Conservation (phyloP, 2,888 invertebrate genomes). For the Cantharis flavilabris region DNA sequence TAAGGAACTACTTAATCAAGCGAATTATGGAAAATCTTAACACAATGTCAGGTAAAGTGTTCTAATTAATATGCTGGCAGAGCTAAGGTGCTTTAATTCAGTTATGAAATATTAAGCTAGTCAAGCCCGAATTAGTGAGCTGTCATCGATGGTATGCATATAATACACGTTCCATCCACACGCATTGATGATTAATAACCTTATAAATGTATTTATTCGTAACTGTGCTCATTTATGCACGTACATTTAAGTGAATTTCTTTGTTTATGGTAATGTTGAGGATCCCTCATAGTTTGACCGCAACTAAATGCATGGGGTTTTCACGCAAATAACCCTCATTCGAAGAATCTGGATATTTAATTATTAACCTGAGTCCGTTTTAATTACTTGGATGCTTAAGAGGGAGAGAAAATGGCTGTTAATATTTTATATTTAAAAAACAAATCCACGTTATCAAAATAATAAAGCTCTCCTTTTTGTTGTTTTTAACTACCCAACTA, state of each 20-base stretch:
- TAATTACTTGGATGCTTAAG: conserved; percentile 15
- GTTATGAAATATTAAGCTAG: conserved; percentile 53
- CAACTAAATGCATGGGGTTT: conserved; percentile 22
- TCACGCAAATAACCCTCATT: conserved; percentile 29
- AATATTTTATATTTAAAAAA: background rate
- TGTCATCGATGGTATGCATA: conserved; percentile 44
- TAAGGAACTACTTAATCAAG: conserved; percentile 50
- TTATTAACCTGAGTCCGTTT: conserved; percentile 19
- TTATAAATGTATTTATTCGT: conserved; percentile 46
- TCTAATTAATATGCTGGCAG: conserved; percentile 51
- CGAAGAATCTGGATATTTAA: conserved; percentile 22
- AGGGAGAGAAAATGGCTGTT: background rate
- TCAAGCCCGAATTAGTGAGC: conserved; percentile 47
- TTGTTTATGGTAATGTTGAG: conserved; percentile 44
- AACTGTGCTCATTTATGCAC: conserved; percentile 40
- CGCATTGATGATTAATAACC: conserved; percentile 46
- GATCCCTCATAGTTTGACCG: conserved; percentile 30
- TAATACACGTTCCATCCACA: conserved; percentile 42
- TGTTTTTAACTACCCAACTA: background rate
- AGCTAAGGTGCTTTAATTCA: conserved; percentile 49
- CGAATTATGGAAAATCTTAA: conserved; percentile 52
- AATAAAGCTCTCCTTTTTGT: background rate
- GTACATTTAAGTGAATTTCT: conserved; percentile 45
- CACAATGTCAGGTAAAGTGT: conserved; percentile 49
- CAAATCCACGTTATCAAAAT: background rate